Conservation (phyloP, 2,113 vertebrate species). For the Megaceryle maxima region DNA sequence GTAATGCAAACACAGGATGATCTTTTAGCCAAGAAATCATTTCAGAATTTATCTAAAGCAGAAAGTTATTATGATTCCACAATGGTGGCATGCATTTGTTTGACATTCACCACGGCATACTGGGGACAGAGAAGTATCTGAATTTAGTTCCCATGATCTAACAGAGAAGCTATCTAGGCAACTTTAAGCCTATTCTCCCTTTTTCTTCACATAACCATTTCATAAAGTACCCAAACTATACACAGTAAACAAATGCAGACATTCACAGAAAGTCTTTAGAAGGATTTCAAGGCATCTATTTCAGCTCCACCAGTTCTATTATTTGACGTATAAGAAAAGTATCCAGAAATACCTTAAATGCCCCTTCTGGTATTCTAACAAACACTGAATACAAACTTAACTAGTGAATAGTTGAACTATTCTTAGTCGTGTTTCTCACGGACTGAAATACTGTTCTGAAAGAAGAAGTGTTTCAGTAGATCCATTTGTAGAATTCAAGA, state of each 20-base stretch:
- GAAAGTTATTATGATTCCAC: slow-evolving; percentile 56
- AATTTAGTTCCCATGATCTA: slow-evolving; percentile 54
- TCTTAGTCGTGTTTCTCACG: neutral
- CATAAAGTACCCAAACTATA: neutral
- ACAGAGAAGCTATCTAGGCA: slow-evolving; percentile 41
- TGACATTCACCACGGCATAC: slow-evolving; percentile 20
- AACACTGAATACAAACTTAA: neutral
- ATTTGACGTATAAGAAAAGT: neutral
- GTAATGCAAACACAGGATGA: slow-evolving; percentile 33
- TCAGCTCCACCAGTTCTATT: neutral
- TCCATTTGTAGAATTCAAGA: neutral
- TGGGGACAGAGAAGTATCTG: slow-evolving; percentile 10
- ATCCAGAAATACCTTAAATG: neutral
- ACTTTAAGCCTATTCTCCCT: neutral
- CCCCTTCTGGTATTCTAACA: neutral
- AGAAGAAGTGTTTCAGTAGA: neutral
- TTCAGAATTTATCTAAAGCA: slow-evolving; percentile 52
- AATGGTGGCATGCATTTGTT: slow-evolving; percentile 53
- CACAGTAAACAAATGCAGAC: neutral
- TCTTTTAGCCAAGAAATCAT: slow-evolving; percentile 30
- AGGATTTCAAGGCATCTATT: neutral
- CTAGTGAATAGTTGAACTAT: neutral
- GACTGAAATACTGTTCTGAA: neutral
- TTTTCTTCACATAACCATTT: neutral
- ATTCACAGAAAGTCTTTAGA: neutral